Evolutionary conservation across 2,113 vertebrate species (phyloP).

Genomic region (Peucedramus taeniatus): DNA sequence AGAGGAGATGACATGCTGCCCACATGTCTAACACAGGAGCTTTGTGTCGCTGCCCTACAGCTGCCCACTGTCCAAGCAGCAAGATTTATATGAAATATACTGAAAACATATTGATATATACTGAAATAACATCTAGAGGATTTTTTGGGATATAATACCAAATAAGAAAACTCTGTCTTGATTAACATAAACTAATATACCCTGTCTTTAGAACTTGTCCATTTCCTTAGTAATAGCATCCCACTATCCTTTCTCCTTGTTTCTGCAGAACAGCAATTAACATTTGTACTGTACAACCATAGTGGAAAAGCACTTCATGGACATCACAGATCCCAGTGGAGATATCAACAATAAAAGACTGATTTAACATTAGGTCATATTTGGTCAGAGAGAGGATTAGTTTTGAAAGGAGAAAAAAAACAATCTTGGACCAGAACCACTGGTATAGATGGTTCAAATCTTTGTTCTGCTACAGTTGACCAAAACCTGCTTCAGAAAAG

Average conservation of each 20-base stretch:
- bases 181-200: not conserved
- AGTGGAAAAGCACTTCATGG: not conserved
- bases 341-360: not conserved
- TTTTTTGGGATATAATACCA: not conserved
- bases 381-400: not conserved
- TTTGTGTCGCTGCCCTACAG: not conserved
- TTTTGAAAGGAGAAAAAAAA: not conserved
- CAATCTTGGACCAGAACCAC: not conserved
- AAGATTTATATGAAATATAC: not conserved
- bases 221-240: not conserved
- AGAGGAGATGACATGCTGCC: not conserved
- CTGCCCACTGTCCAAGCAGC: not conserved
- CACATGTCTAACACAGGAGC: not conserved
- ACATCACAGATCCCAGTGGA: not conserved
- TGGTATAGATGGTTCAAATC: not conserved
- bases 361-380: not conserved
- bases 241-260: not conserved
- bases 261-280: not conserved
- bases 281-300: not conserved
- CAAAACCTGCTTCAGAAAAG: not conserved
- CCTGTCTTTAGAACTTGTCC: slow-evolving; percentile 3
- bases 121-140: not conserved
- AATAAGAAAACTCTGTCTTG: not conserved
- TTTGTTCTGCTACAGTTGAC: not conserved
- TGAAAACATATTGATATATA: not conserved